Conservation (phyloP, 2,113 vertebrate species). For the Sardina pilchardus region DNA sequence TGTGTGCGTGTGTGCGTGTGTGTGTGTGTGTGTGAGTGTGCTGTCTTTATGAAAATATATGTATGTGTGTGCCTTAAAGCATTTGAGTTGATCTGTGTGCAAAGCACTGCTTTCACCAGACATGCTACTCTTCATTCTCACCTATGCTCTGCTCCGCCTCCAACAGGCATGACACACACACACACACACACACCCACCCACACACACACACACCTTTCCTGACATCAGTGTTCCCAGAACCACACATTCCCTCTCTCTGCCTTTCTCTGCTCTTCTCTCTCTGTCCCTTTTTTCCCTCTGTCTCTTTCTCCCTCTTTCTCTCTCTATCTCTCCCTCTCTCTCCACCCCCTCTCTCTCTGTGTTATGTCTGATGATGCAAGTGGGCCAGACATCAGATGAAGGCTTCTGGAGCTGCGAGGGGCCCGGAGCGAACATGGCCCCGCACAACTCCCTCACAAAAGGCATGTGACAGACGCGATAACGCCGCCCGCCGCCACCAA, state of each 20-base stretch:
- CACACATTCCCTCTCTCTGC: neutral
- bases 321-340: neutral
- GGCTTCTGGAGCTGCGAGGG: neutral
- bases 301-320: constrained; percentile 4
- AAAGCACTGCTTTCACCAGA: neutral
- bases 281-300: neutral
- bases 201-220: neutral
- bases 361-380: neutral
- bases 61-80: neutral
- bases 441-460: neutral
- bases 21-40: constrained; percentile 1
- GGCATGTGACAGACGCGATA: neutral
- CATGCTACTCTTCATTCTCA: neutral
- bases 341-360: neutral
- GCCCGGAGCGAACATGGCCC: constrained; percentile 7
- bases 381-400: constrained; percentile 16
- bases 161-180: neutral
- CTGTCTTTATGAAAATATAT: no score
- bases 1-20: neutral
- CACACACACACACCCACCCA: neutral
- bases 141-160: neutral
- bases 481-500: no score
- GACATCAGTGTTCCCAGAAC: neutral
- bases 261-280: neutral
- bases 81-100: constrained; percentile 1